Base-by-base conservation (phyloP, 2,888 invertebrate species). In the Amblyjoppa fuscipennis region DNA sequence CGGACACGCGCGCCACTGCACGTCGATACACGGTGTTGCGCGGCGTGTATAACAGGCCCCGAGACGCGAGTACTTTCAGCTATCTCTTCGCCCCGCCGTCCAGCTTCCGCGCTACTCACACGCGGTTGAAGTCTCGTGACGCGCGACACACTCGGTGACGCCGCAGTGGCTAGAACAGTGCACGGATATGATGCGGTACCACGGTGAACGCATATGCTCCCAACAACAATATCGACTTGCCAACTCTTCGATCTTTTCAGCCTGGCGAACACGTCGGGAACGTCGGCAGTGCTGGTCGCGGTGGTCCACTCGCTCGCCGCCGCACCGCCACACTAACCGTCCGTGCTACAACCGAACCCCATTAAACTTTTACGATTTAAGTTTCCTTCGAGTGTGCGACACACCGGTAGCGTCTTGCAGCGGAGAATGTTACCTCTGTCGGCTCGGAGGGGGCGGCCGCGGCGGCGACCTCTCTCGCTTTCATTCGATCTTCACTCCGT, bases 341-440 rank as follows among this genome's bases (percentile, higher is more conserved):
- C 34, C 77, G 16, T 56, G 20, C 56, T 41, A 69, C 66, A 82
- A 68, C 86, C 16, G 73, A 66, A 83, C 70, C 87, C 89, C 87
- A 91, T 92, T 90, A 92, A 92, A 92, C 89, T 92, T 92, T 92
- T 91, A 91, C 90, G 91, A 92, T 92, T 91, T 90, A 90, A 92
- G 89, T 91, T 92, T 90, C 88, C 87, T 87, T 80, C 74, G 74
- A 66, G 79, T 76, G 71, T 59, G 59, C 74, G 81, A 80, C 81
- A 71, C 71, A 61, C 28, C 76, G n/a, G 45, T 71, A 64, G 77
- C 71, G 77, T 77, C 71, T 53, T 81, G 75, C 84, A 76, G 78
- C 83, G 59, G 70, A 70, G 70, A 75, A 31, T 61, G 79, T 45
- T 74, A 61, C 74, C 38, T 81, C 25, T 51, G 38, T 25, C 16